Base-by-base conservation (phyloP, 2,888 invertebrate species). In the Drosophila suboccidentalis region DNA sequence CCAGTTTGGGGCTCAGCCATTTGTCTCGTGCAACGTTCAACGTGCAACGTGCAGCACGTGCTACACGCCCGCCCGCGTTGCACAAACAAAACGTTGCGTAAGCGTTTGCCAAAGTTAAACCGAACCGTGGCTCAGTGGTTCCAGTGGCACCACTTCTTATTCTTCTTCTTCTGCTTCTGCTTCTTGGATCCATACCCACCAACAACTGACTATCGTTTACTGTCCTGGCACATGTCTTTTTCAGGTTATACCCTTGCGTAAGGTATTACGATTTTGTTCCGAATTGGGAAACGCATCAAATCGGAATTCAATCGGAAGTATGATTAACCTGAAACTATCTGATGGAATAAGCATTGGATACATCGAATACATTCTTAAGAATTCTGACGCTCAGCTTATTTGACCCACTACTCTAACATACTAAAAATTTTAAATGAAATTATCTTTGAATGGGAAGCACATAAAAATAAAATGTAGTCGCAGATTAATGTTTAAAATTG, bases 71-170 rank as follows among this genome's bases (percentile, higher is more conserved):
- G 58, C n/a, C 39, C 19, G 51, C 49, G 55, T 13, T 54, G 49
- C 49, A 46, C 43, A 58, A 58, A 58, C 47, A 58, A 29, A 58
- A 39, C 49, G 85, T 82, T 84, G 83, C 85, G 85, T 82, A 87
- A 87, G 82, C 83, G 78, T 79, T 83, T 77, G 80, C 82, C 78
- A 84, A 87, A 81, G 80, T 74, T 78, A 80, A 75, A 85, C 72
- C 51, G 43, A 68, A 67, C 44, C 29, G 34, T 43, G 13, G 17
- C 15, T 5, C 60, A 55, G 29, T 49, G 62, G 22, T 39, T 47
- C 61, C 11, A n/a, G 29, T 39, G 58, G 41, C n/a, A 34, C 17
- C 44, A 9, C 22, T 22, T 22, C 4, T 22, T 4, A 22, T 22
- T 6, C 8, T 26, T 26, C 26, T 8, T 8, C 8, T 26, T 26